Conservation (phyloP, 1,140 invertebrate genomes). For the Patella vulgata region DNA sequence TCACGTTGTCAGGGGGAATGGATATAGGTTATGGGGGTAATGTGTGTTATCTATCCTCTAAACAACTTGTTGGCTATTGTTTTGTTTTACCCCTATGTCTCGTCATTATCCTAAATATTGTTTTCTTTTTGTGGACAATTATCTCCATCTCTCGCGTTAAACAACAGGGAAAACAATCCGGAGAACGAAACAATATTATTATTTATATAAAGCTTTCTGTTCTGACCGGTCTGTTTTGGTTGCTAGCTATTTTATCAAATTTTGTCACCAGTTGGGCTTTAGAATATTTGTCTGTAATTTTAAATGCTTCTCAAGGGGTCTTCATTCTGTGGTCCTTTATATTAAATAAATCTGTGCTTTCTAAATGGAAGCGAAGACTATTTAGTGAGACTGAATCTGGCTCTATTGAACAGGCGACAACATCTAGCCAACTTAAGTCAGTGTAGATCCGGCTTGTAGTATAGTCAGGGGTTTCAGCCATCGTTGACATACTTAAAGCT, state of each 20-base stretch:
- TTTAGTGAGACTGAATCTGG: no score
- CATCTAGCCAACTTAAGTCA: no score
- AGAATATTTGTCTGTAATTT: slow-evolving; percentile 70
- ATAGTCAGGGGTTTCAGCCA: no score
- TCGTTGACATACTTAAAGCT: no score
- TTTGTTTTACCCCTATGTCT: slow-evolving; percentile 40
- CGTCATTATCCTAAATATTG: slow-evolving; percentile 27
- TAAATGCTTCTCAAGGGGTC: slow-evolving; percentile 72
- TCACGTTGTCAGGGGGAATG: slow-evolving; percentile 19
- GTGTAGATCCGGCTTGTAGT: no score
- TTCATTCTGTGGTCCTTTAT: slow-evolving; percentile 71
- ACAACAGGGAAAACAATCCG: slow-evolving; percentile 13
- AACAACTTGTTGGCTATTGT: slow-evolving; percentile 21
- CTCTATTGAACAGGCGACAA: no score
- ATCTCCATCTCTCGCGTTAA: slow-evolving; percentile 10
- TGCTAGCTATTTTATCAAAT: slow-evolving; percentile 36
- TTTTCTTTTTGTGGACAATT: slow-evolving; percentile 43
- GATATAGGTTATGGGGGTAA: slow-evolving; percentile 36
- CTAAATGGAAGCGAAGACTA: no score
- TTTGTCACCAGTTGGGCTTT: slow-evolving; percentile 46
- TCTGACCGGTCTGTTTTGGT: slow-evolving; percentile 41
- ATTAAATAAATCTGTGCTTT: slow-evolving; percentile 12
- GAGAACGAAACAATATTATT: slow-evolving; percentile 29
- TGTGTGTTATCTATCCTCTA: slow-evolving; percentile 36
- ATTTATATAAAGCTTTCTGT: slow-evolving; percentile 45